Base-by-base conservation (phyloP, 2,888 invertebrate species). In the Pogonocherus hispidulus region DNA sequence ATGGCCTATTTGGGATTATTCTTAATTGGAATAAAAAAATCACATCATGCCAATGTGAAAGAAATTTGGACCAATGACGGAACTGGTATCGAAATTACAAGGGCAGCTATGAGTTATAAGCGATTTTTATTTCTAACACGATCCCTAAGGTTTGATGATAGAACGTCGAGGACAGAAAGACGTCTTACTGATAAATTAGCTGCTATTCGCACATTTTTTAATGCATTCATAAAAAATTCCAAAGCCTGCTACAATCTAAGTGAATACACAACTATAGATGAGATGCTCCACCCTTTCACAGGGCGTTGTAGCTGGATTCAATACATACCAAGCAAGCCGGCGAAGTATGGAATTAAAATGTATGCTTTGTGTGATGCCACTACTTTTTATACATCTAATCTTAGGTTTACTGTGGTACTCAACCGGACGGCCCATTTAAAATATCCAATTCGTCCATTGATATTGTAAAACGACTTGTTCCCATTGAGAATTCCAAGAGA, bases 331-430 rank as follows among this genome's bases (percentile, higher is more conserved):
- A n/a, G n/a, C n/a, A 57, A 65, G 59, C 59, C 52, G 27, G 66
- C 51, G 47, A 65, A 65, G 54, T 69, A 65, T 46, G 62, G 65
- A 16, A 64, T 63, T 6, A 64, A 68, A 55, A 23, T 69, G 18
- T 66, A 51, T 69, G 64, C 68, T n/a, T 47, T 69, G 41, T 57
- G 63, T 59, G 67, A 51, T 51, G 57, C 63, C 49, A 64, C 55
- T 55, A 63, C 52, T 27, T 64, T 51, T 60, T 56, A 68, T 47
- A 62, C 55, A 19, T 63, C 22, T 16, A 64, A 63, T 59, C 44
- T 68, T 9, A 66, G 56, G 49, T 65, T 23, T 63, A 64, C 27
- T 54, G 56, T 14, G 62, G 37, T n/a, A 37, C 9, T 37, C 11
- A 37, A 37, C 37, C 37, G 14, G 37, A 64, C 16, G 54, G 68